Percentiles rank a stretch among this genome's conserved stretches.
Conservation (phyloP, 2,888 invertebrate genomes). For the Eupithecia inturbata region DNA sequence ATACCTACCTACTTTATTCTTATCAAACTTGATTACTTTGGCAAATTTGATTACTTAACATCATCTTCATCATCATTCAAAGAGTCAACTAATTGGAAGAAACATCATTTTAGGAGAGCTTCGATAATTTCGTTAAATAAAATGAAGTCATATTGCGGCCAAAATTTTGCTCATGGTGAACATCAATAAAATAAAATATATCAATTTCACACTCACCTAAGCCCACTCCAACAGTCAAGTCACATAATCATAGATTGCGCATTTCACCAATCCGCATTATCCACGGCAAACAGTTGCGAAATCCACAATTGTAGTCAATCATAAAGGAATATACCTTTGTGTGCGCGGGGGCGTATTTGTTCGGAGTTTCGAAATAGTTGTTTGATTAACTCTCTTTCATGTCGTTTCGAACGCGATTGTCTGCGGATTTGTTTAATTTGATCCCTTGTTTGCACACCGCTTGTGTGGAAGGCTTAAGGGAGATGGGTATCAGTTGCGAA, state of each 20-base stretch:
- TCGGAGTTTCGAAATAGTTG: constrained; percentile 70
- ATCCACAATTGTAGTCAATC: constrained; percentile 67
- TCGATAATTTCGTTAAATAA: neutral
- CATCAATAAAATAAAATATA: constrained; percentile 1
- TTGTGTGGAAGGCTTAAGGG: constrained; percentile 76
- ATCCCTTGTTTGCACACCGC: constrained; percentile 79
- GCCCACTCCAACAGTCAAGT: constrained; percentile 39
- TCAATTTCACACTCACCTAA: constrained; percentile 65
- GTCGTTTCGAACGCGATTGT: constrained; percentile 76
- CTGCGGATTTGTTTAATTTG: constrained; percentile 82
- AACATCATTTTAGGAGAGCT: neutral
- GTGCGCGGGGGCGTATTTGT: constrained; percentile 76
- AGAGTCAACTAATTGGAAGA: neutral
- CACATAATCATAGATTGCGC: constrained; percentile 64
- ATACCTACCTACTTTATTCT: too few relatives aligned
- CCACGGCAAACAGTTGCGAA: constrained; percentile 56
- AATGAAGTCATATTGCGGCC: neutral
- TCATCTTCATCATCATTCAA: too few relatives aligned
- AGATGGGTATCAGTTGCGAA: constrained; percentile 65
- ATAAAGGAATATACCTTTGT: constrained; percentile 62
- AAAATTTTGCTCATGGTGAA: neutral
- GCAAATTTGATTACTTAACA: neutral
- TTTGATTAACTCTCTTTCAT: constrained; percentile 84
- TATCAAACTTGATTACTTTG: too few relatives aligned
- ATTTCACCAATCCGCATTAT: constrained; percentile 70